Evolutionary conservation across 2,888 invertebrate genomes (phyloP), one percentile per base, ranked within the genome.

Genomic region (Troilus luridus): DNA sequence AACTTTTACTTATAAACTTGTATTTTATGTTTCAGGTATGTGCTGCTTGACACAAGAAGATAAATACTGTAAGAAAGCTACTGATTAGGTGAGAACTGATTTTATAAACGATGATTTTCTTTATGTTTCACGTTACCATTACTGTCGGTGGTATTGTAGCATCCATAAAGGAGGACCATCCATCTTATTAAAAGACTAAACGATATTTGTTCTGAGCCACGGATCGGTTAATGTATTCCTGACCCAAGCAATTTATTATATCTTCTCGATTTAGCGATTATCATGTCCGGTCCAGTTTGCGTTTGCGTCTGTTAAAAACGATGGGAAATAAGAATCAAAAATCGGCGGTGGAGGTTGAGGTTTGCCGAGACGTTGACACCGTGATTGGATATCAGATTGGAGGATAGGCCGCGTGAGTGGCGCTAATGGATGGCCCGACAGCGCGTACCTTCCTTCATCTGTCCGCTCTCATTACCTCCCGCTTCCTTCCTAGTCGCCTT

Each of bases 321-420:
- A 85, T 58, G 85, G 56, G 12, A 85, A 85, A 85, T 56, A 85
- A 85, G 56, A 85, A 85, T 85, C 54, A 85, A 85, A 56, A 85
- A 85, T n/a, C 10, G n/a, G 14, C 85, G 85, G 8, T 56, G 17
- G 85, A 56, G 85, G 85, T 11, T 56, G 10, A 41, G 56, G 56
- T 5, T 21, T 58, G 85, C 21, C 85, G 10, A 85, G 56, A 56
- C n/a, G 0, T n/a, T 56, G 85, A 56, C 85, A 85, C 56, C 85
- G 41, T 85, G 85, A 85, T 85, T 85, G 85, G 85, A 85, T 85
- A 85, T 85, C n/a, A 85, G 85, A 85, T 85, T 56, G 85, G 85
- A 58, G 56, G 56, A 56, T n/a, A 14, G 56, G 11, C 24, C 81
- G 54, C 81, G 81, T 54, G 54, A 54, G 27, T 54, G 17, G 19